Evolutionary conservation across 1,140 invertebrate genomes (phyloP).

Genomic region (Bombus vancouverensis): DNA sequence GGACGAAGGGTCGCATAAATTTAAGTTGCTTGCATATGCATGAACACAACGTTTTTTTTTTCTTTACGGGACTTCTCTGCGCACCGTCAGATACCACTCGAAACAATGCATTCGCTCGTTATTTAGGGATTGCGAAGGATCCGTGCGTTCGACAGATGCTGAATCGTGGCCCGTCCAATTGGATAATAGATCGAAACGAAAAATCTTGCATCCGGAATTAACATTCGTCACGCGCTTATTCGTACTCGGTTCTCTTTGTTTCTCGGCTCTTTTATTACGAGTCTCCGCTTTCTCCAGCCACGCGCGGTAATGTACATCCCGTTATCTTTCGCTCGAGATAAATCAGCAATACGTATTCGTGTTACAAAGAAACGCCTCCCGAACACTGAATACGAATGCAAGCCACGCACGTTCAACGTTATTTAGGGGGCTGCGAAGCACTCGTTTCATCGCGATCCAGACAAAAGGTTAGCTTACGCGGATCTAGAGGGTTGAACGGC

Average conservation of each 20-base stretch:
- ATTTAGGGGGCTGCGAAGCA: conserved; percentile 26
- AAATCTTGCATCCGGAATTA: background rate
- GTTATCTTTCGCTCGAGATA: background rate
- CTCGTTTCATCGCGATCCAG: conserved; percentile 24
- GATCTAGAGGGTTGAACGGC: conserved; percentile 6
- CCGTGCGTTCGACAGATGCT: background rate
- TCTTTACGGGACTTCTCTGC: conserved; percentile 30
- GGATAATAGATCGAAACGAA: conserved; percentile 5
- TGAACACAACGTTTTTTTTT: conserved; percentile 11
- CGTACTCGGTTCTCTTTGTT: background rate
- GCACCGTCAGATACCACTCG: conserved; percentile 23
- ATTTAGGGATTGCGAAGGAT: conserved; percentile 21
- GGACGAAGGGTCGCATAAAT: conserved; percentile 39
- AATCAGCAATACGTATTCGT: background rate
- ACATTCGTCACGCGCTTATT: background rate
- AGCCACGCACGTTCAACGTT: conserved; percentile 29
- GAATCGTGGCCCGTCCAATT: background rate
- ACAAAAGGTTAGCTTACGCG: conserved; percentile 38
- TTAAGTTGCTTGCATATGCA: conserved; percentile 41
- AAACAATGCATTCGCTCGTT: conserved; percentile 37
- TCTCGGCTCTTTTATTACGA: background rate
- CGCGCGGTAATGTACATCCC: background rate
- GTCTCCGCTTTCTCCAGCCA: background rate
- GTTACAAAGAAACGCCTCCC: background rate
- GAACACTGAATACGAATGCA: background rate